These are phyloP conservation scores for Oncorhynchus mykiss DNA, from an alignment of 2,113 vertebrate species.

Conservation along the genomic window DNA sequence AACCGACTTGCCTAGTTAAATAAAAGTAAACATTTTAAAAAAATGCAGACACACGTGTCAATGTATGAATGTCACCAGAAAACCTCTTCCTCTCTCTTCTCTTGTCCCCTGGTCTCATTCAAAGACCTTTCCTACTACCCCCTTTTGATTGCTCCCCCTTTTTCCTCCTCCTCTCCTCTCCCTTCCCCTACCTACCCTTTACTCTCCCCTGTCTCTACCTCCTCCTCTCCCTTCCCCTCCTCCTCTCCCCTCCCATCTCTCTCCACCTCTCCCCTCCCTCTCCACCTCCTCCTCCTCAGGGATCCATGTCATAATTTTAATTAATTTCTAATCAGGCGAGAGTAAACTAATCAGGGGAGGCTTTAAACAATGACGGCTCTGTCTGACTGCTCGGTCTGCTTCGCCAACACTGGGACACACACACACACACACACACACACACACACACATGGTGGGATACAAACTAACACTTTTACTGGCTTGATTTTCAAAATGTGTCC, in stretches of 20 bases:
- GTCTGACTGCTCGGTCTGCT: not conserved
- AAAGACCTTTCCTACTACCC: not conserved
- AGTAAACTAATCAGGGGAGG: conserved; percentile 80
- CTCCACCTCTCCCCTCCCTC: conserved; percentile 5
- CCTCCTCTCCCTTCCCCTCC: conserved; percentile 7
- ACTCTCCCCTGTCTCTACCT: no score
- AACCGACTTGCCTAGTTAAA: no score
- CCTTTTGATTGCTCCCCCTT: not conserved
- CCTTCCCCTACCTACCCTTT: no score
- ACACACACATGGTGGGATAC: conserved; percentile 42
- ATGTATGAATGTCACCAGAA: not conserved
- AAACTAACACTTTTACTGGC: not conserved
- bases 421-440: not conserved
- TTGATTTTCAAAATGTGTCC: not conserved
- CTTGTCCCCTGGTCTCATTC: not conserved
- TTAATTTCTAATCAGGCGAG: conserved; percentile 83
- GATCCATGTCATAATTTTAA: conserved; percentile 83
- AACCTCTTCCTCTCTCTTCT: not conserved
- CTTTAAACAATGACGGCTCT: conserved; percentile 51
- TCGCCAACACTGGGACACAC: conserved; percentile 57
- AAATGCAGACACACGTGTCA: not conserved
- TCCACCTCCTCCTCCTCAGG: conserved; percentile 59
- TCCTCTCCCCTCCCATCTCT: conserved; percentile 6
- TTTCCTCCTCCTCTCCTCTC: not conserved
- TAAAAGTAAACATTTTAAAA: no score